Evolutionary conservation across 2,888 invertebrate species (phyloP), one percentile per base, ranked within the genome.

Genomic region (Lamellibrachia satsuma): DNA sequence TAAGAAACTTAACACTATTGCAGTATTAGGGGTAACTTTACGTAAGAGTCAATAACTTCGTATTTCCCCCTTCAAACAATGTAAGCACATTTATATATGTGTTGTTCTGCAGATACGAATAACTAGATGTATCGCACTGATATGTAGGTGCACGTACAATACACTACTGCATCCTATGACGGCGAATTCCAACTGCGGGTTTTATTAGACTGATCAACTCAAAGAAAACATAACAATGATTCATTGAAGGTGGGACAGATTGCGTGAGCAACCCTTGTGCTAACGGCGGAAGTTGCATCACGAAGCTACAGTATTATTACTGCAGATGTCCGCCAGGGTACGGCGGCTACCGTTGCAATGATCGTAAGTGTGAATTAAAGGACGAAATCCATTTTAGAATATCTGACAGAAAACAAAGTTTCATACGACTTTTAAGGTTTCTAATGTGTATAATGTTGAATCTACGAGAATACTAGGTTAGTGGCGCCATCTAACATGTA

Each of bases 301-400:
- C 39, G 55, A 57, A 91, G 55, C 11, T 55, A 57, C 39, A 22
- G 4, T 91, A 91, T 7, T 55, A 91, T 52, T 55, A 55, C 22
- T 91, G 91, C 52, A 55, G 27, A 91, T 91, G 91, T 91, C 52
- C 15, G 11, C 55, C 91, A 11, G 91, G 91, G n/a, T 91, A 52
- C n/a, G 91, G 52, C n/a, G 91, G 91, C 9, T 39, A 52, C 15
- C 15, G 52, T n/a, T 91, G 91, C n/a, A 75, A 75, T 4, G 75
- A 75, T 75, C 75, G 75, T 75, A 75, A 75, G 75, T 75, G n/a
- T n/a, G n/a, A 6, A 75, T n/a, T 15, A 75, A 75, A 1, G 6
- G n/a, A 6, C 9, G 8, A 55, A 9, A 55, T 9, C 55, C 55
- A 55, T 7, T 9, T 7, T 55, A 39, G 39, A 9, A 9, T 55